phyloP scores from a whole-genome alignment of 1,140 invertebrate genomes.

The Drosophila tani region DNA sequence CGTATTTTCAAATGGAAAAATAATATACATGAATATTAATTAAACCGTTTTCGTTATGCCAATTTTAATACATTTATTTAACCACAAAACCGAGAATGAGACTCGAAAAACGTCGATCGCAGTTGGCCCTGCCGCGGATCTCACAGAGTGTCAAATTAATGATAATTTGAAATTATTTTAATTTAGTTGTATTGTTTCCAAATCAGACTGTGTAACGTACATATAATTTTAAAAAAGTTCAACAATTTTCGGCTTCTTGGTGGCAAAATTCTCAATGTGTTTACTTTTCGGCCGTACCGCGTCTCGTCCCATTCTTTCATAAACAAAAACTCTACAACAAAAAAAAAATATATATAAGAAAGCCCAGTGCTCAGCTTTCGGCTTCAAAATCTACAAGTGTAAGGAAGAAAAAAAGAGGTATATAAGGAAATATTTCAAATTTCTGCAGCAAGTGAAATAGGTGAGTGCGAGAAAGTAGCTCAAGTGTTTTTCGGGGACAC shows the following conservation, averaged over 20 bases:
- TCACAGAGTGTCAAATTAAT: slow-evolving; percentile 36
- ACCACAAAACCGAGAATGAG: neutral
- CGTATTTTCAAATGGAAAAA: neutral
- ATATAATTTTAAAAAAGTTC: slow-evolving; percentile 76
- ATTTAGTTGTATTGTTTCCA: slow-evolving; percentile 72
- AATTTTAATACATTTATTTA: neutral
- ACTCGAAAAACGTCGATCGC: neutral
- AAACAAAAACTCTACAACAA: slow-evolving; percentile 4
- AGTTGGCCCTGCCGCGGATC: slow-evolving; percentile 10
- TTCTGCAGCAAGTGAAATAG: slow-evolving; percentile 47
- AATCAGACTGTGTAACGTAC: slow-evolving; percentile 79
- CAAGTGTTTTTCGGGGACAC: slow-evolving; percentile 22
- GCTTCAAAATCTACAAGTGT: slow-evolving; percentile 12
- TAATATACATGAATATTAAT: too few relatives aligned
- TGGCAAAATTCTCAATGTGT: slow-evolving; percentile 78
- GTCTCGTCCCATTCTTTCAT: slow-evolving; percentile 61
- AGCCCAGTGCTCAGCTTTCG: slow-evolving; percentile 10
- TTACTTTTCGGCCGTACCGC: slow-evolving; percentile 72
- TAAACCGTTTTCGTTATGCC: too few relatives aligned
- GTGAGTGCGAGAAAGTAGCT: slow-evolving; percentile 52
- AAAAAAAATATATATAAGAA: slow-evolving; percentile 21
- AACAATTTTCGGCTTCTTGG: slow-evolving; percentile 70
- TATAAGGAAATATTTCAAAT: slow-evolving; percentile 22
- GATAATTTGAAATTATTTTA: slow-evolving; percentile 16
- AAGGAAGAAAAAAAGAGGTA: neutral